Conservation (phyloP, 2,888 invertebrate genomes). For the Hoplodrina blanda region DNA sequence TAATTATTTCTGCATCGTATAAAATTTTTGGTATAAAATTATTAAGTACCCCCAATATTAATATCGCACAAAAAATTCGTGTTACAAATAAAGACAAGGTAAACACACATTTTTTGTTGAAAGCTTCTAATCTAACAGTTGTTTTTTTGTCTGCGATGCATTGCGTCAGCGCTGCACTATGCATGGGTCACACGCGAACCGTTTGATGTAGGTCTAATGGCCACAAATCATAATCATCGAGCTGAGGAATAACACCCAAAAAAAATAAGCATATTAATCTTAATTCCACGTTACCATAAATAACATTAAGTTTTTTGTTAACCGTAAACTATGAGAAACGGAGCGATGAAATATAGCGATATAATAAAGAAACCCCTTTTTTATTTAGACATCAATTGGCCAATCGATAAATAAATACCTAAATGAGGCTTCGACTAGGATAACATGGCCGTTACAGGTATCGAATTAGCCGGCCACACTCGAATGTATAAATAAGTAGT, state of each 20-base stretch:
- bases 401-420: conserved; percentile 83
- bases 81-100: conserved; percentile 62
- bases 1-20: conserved; percentile 59
- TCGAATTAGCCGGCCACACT: conserved; percentile 79
- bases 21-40: conserved; percentile 61
- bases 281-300: conserved; percentile 82
- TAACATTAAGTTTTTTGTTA: conserved; percentile 72
- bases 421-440: conserved; percentile 68
- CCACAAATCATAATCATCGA: conserved; percentile 82
- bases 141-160: conserved; percentile 49
- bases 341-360: conserved; percentile 78
- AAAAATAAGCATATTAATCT: conserved; percentile 85
- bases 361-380: conserved; percentile 74
- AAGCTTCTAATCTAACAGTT: conserved; percentile 64
- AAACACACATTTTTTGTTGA: conserved; percentile 65
- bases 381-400: conserved; percentile 75
- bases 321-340: conserved; percentile 74
- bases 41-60: conserved; percentile 57
- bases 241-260: conserved; percentile 68
- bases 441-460: conserved; percentile 74
- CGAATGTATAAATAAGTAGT: conserved; percentile 84
- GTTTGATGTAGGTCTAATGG: conserved; percentile 85
- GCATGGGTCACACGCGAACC: conserved; percentile 81
- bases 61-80: conserved; percentile 49
- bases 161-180: conserved; percentile 74